These are phyloP conservation scores for Harlomillsia oculata DNA, from an alignment of 1,140 invertebrate genomes.

Conservation along the genomic window DNA sequence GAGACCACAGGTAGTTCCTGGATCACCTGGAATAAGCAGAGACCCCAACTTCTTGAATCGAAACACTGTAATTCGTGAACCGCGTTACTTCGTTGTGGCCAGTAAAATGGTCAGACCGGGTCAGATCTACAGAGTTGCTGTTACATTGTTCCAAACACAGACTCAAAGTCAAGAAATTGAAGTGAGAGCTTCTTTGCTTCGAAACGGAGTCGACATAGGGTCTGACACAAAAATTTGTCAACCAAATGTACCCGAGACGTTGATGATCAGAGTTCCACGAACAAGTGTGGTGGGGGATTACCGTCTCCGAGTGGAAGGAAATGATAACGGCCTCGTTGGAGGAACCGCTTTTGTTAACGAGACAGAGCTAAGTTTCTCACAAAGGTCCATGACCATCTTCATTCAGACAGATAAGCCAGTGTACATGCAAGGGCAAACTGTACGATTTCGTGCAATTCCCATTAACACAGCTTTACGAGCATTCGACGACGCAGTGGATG, in stretches of 20 bases:
- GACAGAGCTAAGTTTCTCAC: constrained; percentile 65
- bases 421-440: constrained; percentile 85
- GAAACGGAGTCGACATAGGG: constrained; percentile 75
- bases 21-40: background rate
- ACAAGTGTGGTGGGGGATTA: constrained; percentile 73
- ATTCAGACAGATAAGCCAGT: constrained; percentile 91
- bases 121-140: constrained; percentile 71
- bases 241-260: constrained; percentile 65
- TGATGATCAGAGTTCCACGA: constrained; percentile 73
- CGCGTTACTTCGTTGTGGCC: constrained; percentile 74
- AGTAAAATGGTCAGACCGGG: constrained; percentile 74
- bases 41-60: constrained; percentile 8
- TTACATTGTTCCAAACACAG: constrained; percentile 61
- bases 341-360: constrained; percentile 59
- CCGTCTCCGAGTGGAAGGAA: constrained; percentile 75
- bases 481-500: constrained; percentile 76
- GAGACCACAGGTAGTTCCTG: background rate
- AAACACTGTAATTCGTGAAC: constrained; percentile 6
- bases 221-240: constrained; percentile 65
- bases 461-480: constrained; percentile 80
- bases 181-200: constrained; percentile 69
- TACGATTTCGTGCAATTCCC: constrained; percentile 76
- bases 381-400: constrained; percentile 87
- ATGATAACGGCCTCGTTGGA: constrained; percentile 69
- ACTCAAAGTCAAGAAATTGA: constrained; percentile 43